These are phyloP conservation scores for Alcedo atthis DNA, from an alignment of 2,797 vertebrate genomes.

Conservation along the genomic window DNA sequence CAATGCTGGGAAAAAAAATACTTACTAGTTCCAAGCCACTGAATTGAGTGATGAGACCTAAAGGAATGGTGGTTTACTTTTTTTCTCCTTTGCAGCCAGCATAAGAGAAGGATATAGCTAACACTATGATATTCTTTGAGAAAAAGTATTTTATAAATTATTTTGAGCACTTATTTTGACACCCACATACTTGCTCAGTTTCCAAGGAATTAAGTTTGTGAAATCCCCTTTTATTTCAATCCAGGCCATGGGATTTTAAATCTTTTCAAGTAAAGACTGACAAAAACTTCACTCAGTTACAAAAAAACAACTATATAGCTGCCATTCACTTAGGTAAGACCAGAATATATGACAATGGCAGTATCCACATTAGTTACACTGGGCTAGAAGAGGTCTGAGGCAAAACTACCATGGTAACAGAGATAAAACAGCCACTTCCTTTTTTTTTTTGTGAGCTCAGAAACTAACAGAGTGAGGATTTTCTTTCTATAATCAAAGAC, in stretches of 20 bases:
- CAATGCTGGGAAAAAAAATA: not conserved
- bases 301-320: not conserved
- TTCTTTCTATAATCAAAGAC: slow-evolving; percentile 25
- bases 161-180: not conserved
- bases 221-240: not conserved
- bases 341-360: not conserved
- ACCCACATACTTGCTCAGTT: not conserved
- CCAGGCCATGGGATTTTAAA: not conserved
- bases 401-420: slow-evolving; percentile 34
- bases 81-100: not conserved
- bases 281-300: not conserved
- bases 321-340: slow-evolving; percentile 1
- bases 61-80: not conserved
- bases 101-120: not conserved
- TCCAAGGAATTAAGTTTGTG: not conserved
- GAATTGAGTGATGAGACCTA: not conserved
- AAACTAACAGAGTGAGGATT: not conserved
- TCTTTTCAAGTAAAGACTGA: not conserved
- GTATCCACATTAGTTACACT: not conserved
- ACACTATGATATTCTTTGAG: not conserved
- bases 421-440: slow-evolving; percentile 26
- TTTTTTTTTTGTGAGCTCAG: slow-evolving; percentile 25
- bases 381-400: slow-evolving; percentile 16
- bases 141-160: not conserved
- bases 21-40: not conserved